A percentile compares a stretch with the other conserved stretches of the same genome.
These are phyloP conservation scores for Micrasema longulum DNA, from an alignment of 1,140 invertebrate genomes.

Conservation along the genomic window DNA sequence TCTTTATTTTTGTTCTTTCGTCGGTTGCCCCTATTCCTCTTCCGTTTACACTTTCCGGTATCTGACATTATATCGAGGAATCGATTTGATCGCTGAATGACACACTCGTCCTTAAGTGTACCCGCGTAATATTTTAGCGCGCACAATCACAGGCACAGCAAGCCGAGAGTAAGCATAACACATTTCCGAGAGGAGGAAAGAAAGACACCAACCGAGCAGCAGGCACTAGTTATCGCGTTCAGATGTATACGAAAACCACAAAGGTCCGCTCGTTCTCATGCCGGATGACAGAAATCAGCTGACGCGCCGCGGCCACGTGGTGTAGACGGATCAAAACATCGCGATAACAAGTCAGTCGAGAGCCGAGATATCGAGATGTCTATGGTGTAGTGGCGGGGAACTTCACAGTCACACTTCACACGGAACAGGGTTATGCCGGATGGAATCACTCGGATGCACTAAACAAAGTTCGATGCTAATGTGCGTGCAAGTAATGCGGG, in stretches of 20 bases:
- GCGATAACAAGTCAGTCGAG: conserved; percentile 5
- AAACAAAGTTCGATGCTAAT: background rate
- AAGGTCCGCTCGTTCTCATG: too few relatives aligned
- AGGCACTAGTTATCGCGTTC: too few relatives aligned
- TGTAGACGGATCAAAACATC: conserved; percentile 18
- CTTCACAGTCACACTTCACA: background rate
- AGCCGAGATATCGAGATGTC: background rate
- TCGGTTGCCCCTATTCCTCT: conserved; percentile 41
- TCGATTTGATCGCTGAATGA: background rate
- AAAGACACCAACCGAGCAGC: background rate
- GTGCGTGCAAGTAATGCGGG: conserved; percentile 9
- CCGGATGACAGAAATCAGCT: too few relatives aligned
- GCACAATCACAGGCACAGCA: conserved; percentile 14
- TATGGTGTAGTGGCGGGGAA: background rate
- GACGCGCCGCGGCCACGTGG: conserved; percentile 28
- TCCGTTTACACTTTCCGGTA: conserved; percentile 40
- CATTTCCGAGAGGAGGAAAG: conserved; percentile 8
- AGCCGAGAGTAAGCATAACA: conserved; percentile 1
- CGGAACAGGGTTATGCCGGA: background rate
- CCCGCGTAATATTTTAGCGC: conserved; percentile 16
- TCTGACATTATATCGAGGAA: conserved; percentile 43
- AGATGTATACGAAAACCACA: too few relatives aligned
- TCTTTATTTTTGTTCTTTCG: conserved; percentile 47
- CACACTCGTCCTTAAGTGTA: conserved; percentile 2
- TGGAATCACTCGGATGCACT: conserved; percentile 18